Conservation (phyloP, 2,888 invertebrate species). For the Diloba caeruleocephala region DNA sequence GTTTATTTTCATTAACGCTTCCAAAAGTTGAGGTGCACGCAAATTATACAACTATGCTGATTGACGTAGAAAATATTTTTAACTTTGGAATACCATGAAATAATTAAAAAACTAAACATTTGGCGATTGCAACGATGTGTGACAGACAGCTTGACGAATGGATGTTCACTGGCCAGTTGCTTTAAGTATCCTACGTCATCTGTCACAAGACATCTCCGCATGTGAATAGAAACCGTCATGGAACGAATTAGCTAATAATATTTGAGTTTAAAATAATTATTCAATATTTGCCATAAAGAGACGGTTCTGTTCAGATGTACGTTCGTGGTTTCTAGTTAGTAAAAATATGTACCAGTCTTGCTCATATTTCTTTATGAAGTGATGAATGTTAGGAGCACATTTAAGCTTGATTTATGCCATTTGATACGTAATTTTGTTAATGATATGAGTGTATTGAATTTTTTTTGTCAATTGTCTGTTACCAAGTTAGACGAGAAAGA, state of each 20-base stretch:
- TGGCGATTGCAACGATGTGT: conserved; percentile 35
- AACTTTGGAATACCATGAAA: conserved; percentile 8
- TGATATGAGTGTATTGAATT: conserved; percentile 10
- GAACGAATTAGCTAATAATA: conserved; percentile 29
- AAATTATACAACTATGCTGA: conserved; percentile 34
- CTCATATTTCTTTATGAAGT: background rate
- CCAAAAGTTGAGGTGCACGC: conserved; percentile 22
- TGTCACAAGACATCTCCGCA: conserved; percentile 47
- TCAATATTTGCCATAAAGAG: conserved; percentile 13
- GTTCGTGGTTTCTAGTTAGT: background rate
- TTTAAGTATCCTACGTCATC: conserved; percentile 51
- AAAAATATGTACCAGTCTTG: background rate
- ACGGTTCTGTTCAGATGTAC: background rate
- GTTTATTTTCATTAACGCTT: conserved; percentile 13
- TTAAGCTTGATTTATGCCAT: background rate
- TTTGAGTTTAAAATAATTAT: conserved; percentile 18
- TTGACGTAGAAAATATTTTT: conserved; percentile 34
- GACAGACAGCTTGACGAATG: conserved; percentile 62
- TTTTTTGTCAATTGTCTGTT: conserved; percentile 1
- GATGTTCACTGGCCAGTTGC: conserved; percentile 36
- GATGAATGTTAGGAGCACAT: background rate
- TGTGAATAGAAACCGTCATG: conserved; percentile 20
- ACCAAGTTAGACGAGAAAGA: background rate
- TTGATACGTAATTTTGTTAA: conserved; percentile 6
- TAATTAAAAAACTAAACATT: conserved; percentile 21